These are phyloP conservation scores for Agrilus planipennis DNA, from an alignment of 1,140 invertebrate genomes.

Conservation along the genomic window DNA sequence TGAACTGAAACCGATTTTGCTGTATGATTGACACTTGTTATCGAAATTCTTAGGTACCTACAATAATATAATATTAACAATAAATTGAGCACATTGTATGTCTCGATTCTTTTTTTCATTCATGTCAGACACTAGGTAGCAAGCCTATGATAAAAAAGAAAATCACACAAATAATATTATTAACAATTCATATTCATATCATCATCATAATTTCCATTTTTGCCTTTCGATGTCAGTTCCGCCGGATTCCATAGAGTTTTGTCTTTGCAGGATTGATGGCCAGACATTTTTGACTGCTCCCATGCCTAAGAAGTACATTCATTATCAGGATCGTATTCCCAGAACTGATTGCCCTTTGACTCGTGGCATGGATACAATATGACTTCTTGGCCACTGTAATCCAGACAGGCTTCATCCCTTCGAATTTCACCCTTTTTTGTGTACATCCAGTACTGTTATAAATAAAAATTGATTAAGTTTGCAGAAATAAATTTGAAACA, in stretches of 20 bases:
- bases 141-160: too few species aligned
- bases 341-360: slow-evolving; percentile 86
- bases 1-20: too few species aligned
- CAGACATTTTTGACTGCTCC: slow-evolving; percentile 81
- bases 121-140: too few species aligned
- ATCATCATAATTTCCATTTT: slow-evolving; percentile 72
- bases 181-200: too few species aligned
- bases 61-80: too few species aligned
- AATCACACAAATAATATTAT: too few species aligned
- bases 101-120: too few species aligned
- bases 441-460: slow-evolving; percentile 98
- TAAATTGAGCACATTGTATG: too few species aligned
- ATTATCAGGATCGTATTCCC: slow-evolving; percentile 46
- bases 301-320: slow-evolving; percentile 68
- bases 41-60: too few species aligned
- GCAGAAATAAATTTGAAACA: too few species aligned
- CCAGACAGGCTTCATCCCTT: slow-evolving; percentile 91
- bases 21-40: too few species aligned
- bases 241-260: slow-evolving; percentile 79
- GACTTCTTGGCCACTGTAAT: slow-evolving; percentile 88
- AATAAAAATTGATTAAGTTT: too few species aligned
- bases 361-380: slow-evolving; percentile 93
- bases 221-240: slow-evolving; percentile 47
- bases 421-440: slow-evolving; percentile 93
- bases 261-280: slow-evolving; percentile 68